Evolutionary conservation across 1,140 invertebrate species (phyloP).

Genomic region (Metaphire vulgaris): DNA sequence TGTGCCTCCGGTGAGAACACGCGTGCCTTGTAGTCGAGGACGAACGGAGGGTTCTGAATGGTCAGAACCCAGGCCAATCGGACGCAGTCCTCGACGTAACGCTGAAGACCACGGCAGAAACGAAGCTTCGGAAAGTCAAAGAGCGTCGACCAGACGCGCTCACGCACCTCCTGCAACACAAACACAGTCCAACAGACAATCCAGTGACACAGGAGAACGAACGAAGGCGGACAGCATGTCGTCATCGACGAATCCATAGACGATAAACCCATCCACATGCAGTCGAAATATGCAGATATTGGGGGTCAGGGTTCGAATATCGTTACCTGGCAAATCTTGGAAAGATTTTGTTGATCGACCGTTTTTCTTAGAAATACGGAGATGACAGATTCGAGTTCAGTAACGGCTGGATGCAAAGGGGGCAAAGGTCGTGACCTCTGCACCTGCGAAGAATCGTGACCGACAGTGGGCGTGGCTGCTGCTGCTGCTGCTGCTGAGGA

Average conservation of each 20-base stretch:
- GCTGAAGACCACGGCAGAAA: constrained; percentile 58
- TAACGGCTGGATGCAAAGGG: constrained; percentile 31
- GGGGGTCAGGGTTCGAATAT: no score
- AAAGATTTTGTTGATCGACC: constrained; percentile 57
- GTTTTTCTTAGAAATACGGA: constrained; percentile 55
- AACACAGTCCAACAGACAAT: constrained; percentile 1
- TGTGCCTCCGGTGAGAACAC: constrained; percentile 59
- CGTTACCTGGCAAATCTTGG: constrained; percentile 58
- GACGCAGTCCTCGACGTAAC: constrained; percentile 62
- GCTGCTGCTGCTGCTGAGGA: neutral
- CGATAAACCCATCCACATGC: no score
- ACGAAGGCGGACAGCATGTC: no score
- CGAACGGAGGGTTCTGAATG: constrained; percentile 54
- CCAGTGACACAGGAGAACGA: no score
- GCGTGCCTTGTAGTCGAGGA: constrained; percentile 58
- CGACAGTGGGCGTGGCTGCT: neutral
- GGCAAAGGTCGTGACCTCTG: neutral
- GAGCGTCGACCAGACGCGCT: constrained; percentile 64
- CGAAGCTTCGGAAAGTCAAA: constrained; percentile 69
- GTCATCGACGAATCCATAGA: no score
- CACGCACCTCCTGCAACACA: constrained; percentile 60
- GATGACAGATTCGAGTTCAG: constrained; percentile 56
- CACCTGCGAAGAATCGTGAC: neutral
- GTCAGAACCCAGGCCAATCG: constrained; percentile 60
- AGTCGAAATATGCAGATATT: no score